Percentiles rank a stretch among this genome's conserved stretches.
These are phyloP conservation scores for Muraenolepis orangiensis DNA, from an alignment of 2,797 vertebrate genomes.

Conservation along the genomic window DNA sequence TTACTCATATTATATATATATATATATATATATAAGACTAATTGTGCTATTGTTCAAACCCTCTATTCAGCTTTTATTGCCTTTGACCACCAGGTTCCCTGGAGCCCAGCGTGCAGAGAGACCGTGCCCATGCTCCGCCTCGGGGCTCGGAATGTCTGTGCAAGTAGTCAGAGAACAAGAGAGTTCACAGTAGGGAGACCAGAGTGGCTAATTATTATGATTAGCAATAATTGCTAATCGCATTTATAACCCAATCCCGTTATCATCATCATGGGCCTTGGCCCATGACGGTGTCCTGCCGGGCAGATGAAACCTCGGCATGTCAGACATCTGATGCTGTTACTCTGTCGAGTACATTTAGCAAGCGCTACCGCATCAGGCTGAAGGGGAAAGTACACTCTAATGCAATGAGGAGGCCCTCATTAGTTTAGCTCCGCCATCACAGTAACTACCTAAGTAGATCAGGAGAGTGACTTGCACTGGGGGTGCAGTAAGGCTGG, in stretches of 20 bases:
- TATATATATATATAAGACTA: neutral
- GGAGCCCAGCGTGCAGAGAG: neutral
- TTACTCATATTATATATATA: too few relatives aligned
- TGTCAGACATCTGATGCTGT: slow-evolving; percentile 47
- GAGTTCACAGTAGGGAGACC: neutral
- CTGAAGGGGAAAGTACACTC: slow-evolving; percentile 45
- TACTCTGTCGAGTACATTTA: slow-evolving; percentile 44
- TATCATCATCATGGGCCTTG: slow-evolving; percentile 38
- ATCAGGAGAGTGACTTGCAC: slow-evolving; percentile 38
- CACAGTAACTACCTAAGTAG: slow-evolving; percentile 51
- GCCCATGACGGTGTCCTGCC: slow-evolving; percentile 28
- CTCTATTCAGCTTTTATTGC: neutral
- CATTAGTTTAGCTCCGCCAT: slow-evolving; percentile 55
- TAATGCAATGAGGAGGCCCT: slow-evolving; percentile 53
- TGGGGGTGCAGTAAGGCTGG: slow-evolving; percentile 12
- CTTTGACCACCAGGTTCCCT: neutral
- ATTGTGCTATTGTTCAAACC: neutral
- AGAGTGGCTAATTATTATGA: slow-evolving; percentile 16
- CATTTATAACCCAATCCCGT: slow-evolving; percentile 36
- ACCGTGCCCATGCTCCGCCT: neutral
- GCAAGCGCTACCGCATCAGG: slow-evolving; percentile 33
- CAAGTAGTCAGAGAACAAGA: neutral
- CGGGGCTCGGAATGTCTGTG: neutral
- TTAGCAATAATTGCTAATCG: slow-evolving; percentile 38
- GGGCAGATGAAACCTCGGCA: slow-evolving; percentile 37